Evolutionary conservation across 2,888 invertebrate species (phyloP), one percentile per base, ranked within the genome.

Genomic region (Perizoma affinitatum): DNA sequence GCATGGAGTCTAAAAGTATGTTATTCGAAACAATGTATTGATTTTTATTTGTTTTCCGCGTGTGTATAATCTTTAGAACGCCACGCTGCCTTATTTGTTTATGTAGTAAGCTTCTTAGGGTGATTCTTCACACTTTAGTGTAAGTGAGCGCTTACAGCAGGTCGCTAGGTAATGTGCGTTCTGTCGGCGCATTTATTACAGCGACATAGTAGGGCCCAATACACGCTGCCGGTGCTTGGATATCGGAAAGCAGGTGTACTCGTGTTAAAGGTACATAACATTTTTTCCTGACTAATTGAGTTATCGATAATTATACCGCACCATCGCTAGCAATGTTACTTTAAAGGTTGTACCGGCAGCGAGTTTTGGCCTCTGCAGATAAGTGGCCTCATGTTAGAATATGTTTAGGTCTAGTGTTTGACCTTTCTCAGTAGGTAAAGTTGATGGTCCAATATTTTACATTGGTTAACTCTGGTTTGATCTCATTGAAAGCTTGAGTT

Each of bases 21-120:
- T 45, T 22, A 10, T 46, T 46, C 5, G 36, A 46, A 44, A 53
- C 53, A 46, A 53, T 34, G 22, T 33, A 5, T 5, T 38, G 10
- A 42, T 49, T 54, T 57, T 53, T 22, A 52, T 22, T 56, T 61
- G 57, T 55, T 46, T 53, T 53, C 45, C 46, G 61, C 50, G 61
- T 57, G 57, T 54, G 42, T n/a, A 46, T 54, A 57, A 36, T 9
- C 22, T 35, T 11, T 57, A 46, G 11, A 54, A 54, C 53, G 46
- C 57, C 54, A 45, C 57, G 61, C 61, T 57, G 61, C 61, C 61
- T 61, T 60, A 55, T 42, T 58, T 50, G 35, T 42, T 57, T 61
- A 45, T 54, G 41, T 60, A 51, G 54, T 54, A 52, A 22, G 57
- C 49, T 54, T 54, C 41, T 44, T 48, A 47, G 53, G 41, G 35